Percentiles rank a stretch among this genome's conserved stretches.
Evolutionary conservation across 2,888 invertebrate species (phyloP).

Genomic region (Apeira syringaria): DNA sequence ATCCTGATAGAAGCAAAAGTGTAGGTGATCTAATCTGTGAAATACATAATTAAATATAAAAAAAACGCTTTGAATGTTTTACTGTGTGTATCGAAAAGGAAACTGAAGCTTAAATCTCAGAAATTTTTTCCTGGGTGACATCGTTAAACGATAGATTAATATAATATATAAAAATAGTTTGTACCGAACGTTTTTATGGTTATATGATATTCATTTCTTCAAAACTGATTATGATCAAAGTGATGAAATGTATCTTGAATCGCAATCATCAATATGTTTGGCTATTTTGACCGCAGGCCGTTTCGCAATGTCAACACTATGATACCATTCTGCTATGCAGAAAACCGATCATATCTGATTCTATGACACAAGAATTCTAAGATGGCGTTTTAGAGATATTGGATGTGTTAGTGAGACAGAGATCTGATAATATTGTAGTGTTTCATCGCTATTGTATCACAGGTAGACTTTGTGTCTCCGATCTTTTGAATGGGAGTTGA

Average conservation of each 20-base stretch:
- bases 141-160: no score
- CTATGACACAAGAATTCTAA: slow-evolving; percentile 41
- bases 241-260: slow-evolving; percentile 17
- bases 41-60: no score
- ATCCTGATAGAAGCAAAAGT: no score
- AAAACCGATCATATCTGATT: slow-evolving; percentile 50
- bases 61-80: no score
- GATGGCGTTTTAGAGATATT: slow-evolving; percentile 37
- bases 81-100: no score
- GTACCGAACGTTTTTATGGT: no score
- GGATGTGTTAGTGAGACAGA: slow-evolving; percentile 45
- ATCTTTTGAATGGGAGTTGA: slow-evolving; percentile 46
- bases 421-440: slow-evolving; percentile 64
- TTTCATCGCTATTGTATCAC: slow-evolving; percentile 59
- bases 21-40: no score
- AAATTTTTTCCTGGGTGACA: no score
- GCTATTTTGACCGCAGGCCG: slow-evolving; percentile 58
- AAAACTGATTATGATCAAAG: no score
- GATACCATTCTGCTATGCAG: slow-evolving; percentile 37
- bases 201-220: no score
- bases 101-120: no score
- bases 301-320: slow-evolving; percentile 29
- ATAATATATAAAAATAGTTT: no score
- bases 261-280: slow-evolving; percentile 47
- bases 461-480: slow-evolving; percentile 48